Evolutionary conservation across 2,888 invertebrate genomes (phyloP).

Genomic region (Oxycera nigricornis): DNA sequence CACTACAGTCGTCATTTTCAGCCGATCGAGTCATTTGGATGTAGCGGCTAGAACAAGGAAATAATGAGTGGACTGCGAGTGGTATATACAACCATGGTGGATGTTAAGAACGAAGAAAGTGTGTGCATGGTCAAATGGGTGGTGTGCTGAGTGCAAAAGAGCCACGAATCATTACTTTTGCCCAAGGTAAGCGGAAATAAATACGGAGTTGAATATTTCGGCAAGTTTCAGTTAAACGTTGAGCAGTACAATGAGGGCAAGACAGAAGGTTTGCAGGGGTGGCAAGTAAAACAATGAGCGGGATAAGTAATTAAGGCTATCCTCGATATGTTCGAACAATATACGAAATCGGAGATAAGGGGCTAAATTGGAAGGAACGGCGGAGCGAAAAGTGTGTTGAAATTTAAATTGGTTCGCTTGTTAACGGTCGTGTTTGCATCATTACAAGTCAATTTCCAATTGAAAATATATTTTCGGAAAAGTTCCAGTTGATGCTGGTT

Average conservation of each 20-base stretch:
- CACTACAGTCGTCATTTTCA: neutral
- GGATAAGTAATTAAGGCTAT: constrained; percentile 50
- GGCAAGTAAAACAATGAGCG: constrained; percentile 40
- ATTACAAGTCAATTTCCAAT: too few species aligned
- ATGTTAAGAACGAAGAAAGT: constrained; percentile 34
- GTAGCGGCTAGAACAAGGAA: neutral
- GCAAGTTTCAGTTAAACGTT: too few species aligned
- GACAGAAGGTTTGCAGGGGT: too few species aligned
- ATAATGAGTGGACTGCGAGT: neutral
- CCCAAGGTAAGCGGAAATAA: constrained; percentile 28
- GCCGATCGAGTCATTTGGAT: neutral
- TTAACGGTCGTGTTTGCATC: too few species aligned
- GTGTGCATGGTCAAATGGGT: neutral
- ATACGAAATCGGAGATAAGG: neutral
- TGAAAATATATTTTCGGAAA: too few species aligned
- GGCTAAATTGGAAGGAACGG: neutral
- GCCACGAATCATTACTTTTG: constrained; percentile 29
- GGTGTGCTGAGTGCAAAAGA: constrained; percentile 5
- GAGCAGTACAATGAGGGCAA: too few species aligned
- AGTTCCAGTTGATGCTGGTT: too few species aligned
- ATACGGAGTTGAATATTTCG: constrained; percentile 27
- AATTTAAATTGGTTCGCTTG: too few species aligned
- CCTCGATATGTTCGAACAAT: constrained; percentile 37
- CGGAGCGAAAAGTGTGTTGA: too few species aligned
- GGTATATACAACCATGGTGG: constrained; percentile 11